phyloP scores from a whole-genome alignment of 2,113 vertebrate species.

The Urocitellus parryii region DNA sequence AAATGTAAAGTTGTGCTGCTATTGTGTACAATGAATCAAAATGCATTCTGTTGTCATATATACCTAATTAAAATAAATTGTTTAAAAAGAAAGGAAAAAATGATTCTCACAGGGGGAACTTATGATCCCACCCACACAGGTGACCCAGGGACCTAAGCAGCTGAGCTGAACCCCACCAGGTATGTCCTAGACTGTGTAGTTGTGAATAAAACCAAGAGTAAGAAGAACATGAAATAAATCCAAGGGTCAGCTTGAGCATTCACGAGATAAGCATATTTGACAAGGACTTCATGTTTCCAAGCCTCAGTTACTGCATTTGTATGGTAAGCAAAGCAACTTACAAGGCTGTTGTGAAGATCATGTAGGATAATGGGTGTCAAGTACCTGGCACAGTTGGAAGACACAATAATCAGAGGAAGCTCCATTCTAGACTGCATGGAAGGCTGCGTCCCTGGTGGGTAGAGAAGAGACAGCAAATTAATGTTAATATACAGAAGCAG shows the following conservation, averaged over 20 bases:
- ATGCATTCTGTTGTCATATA: too few relatives aligned
- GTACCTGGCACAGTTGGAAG: neutral
- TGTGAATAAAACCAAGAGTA: neutral
- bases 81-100: neutral
- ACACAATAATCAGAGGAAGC: neutral
- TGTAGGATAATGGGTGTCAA: neutral
- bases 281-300: neutral
- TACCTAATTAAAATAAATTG: too few relatives aligned
- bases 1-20: too few relatives aligned
- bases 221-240: neutral
- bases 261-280: neutral
- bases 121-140: neutral
- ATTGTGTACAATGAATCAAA: too few relatives aligned
- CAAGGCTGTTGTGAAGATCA: neutral
- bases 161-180: too few relatives aligned
- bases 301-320: neutral
- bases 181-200: neutral
- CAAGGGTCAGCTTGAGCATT: neutral
- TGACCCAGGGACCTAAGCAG: neutral
- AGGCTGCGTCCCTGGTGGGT: neutral
- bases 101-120: neutral
- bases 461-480: neutral
- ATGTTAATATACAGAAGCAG: neutral
- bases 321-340: neutral
- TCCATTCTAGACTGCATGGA: neutral